Conservation (phyloP, 2,113 vertebrate species). For the Dendrocopos noguchii region DNA sequence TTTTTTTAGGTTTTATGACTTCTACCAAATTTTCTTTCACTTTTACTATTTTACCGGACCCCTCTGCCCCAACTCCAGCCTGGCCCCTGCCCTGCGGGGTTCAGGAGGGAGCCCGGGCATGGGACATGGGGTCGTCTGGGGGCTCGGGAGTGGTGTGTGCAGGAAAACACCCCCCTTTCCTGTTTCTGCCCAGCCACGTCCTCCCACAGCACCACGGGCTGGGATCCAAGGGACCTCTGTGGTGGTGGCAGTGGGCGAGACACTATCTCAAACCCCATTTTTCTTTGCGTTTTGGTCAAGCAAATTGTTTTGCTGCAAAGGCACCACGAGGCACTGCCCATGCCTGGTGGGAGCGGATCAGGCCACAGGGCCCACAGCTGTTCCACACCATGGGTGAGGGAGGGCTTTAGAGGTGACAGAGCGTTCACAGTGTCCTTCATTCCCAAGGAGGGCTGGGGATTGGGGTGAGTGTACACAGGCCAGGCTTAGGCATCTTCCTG, state of each 20-base stretch:
- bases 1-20: neutral
- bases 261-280: neutral
- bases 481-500: neutral
- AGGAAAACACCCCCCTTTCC: neutral
- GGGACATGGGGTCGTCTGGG: neutral
- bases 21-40: neutral
- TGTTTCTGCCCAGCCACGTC: neutral
- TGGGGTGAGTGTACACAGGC: neutral
- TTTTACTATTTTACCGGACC: too few relatives aligned
- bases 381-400: neutral
- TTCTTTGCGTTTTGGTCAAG: neutral
- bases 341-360: fast-evolving
- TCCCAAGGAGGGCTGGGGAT: neutral
- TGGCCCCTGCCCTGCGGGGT: neutral
- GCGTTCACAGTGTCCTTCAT: fast-evolving
- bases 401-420: neutral
- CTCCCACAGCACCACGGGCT: neutral
- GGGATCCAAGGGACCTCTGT: neutral
- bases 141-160: neutral
- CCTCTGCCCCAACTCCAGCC: neutral
- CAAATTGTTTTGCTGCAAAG: neutral
- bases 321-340: neutral
- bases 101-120: neutral
- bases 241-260: neutral
- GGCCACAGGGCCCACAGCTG: neutral